phyloP scores from a whole-genome alignment of 2,888 invertebrate species.

The Sarcophaga caerulescens region DNA sequence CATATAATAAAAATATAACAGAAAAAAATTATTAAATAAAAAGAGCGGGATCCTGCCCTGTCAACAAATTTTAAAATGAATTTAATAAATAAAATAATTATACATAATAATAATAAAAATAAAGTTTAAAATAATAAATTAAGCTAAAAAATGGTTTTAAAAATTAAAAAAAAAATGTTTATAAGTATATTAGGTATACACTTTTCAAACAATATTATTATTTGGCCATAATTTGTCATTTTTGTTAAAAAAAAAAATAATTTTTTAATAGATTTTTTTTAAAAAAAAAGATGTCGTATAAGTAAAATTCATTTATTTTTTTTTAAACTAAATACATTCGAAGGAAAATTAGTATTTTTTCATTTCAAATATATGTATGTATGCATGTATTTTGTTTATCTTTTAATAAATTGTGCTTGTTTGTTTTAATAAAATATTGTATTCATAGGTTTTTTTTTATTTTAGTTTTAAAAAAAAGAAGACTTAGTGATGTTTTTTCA shows the following conservation, averaged over 20 bases:
- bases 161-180: slow-evolving; percentile 42
- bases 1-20: slow-evolving; percentile 14
- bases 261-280: slow-evolving; percentile 25
- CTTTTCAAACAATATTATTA: slow-evolving; percentile 54
- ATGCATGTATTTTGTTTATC: slow-evolving; percentile 36
- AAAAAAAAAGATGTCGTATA: slow-evolving; percentile 55
- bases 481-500: slow-evolving; percentile 63
- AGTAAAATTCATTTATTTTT: slow-evolving; percentile 56
- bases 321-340: too few relatives aligned
- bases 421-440: slow-evolving; percentile 6
- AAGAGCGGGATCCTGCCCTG: slow-evolving; percentile 79
- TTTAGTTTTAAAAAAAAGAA: slow-evolving; percentile 56
- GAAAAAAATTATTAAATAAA: slow-evolving; percentile 47
- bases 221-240: slow-evolving; percentile 69
- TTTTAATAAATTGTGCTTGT: slow-evolving; percentile 64
- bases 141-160: slow-evolving; percentile 44
- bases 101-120: slow-evolving; percentile 26
- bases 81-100: slow-evolving; percentile 55
- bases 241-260: slow-evolving; percentile 58
- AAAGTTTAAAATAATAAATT: slow-evolving; percentile 53
- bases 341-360: slow-evolving; percentile 9
- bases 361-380: slow-evolving; percentile 10
- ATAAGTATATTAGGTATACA: neutral
- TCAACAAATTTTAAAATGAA: slow-evolving; percentile 71
- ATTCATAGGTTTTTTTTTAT: slow-evolving; percentile 40